Evolutionary conservation across 2,888 invertebrate species (phyloP), one percentile per base, ranked within the genome.

Genomic region (Apamea epomidion): DNA sequence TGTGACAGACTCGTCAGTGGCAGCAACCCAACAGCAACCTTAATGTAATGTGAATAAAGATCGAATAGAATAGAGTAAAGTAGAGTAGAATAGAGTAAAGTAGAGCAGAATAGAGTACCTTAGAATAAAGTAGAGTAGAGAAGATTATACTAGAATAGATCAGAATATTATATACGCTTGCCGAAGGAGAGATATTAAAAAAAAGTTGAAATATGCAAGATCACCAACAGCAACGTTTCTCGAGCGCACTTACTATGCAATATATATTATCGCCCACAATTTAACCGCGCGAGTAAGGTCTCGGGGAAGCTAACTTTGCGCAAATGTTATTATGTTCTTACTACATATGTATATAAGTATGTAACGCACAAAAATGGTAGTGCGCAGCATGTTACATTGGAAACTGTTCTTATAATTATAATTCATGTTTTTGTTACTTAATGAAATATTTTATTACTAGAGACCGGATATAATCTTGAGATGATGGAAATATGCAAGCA

Each of bases 241-340:
- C 48, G 8, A 67, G 70, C 69, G 42, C 72, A 74, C 64, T 76
- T 82, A 73, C 75, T 75, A n/a, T 86, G 77, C 82, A 67, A 87
- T 85, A 81, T 86, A 88, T 81, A 86, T 81, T 88, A 88, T 78
- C 74, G 48, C 60, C 75, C 64, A 82, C 77, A 76, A 72, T 82
- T 88, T 88, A 81, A 72, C 83, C 74, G 32, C 64, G 32, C 65
- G 75, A 80, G 74, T 58, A 67, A 72, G 74, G 82, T 85, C 74
- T 72, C 65, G 64, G 48, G 42, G 70, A 74, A 85, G 65, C 82
- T 88, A 88, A 85, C 62, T 85, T 88, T 62, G 68, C 67, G 74
- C 72, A 76, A 88, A 81, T 81, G 69, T 73, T 85, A 72, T 85
- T 81, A 85, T 48, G 74, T 72, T 76, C 88, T 76, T 71, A 74